Conservation (phyloP, 92 coral and sea anemone species). For the Actinernus sp. region DNA sequence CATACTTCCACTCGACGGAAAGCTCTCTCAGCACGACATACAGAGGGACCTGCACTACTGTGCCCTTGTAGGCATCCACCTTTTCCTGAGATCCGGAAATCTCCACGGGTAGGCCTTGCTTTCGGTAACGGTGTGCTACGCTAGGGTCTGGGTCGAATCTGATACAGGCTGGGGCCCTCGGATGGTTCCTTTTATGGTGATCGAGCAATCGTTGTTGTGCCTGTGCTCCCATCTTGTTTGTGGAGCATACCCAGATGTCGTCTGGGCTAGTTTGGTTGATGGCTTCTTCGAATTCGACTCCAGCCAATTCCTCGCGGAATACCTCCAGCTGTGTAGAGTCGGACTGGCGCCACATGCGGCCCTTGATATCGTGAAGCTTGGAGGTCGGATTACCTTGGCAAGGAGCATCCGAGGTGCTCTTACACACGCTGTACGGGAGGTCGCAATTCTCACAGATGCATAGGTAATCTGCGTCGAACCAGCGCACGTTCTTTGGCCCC, state of each 20-base stretch:
- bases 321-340: conserved; percentile 18
- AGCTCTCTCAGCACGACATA: conserved; percentile 3
- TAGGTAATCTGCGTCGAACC: conserved; percentile 38
- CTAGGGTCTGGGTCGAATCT: conserved; percentile 35
- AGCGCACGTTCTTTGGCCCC: not conserved
- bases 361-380: conserved; percentile 12
- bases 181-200: conserved; percentile 11
- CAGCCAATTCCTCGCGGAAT: conserved; percentile 20
- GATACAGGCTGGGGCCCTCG: no score
- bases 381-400: no score
- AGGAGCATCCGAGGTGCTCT: not conserved
- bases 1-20: conserved; percentile 37
- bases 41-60: conserved; percentile 21
- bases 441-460: conserved; percentile 19
- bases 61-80: conserved; percentile 3
- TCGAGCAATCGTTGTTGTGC: conserved; percentile 22
- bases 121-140: conserved; percentile 18
- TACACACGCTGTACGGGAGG: not conserved
- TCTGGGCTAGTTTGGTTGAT: conserved; percentile 4
- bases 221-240: conserved; percentile 29
- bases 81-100: not conserved
- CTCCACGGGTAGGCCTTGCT: conserved; percentile 19
- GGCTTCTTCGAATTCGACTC: conserved; percentile 16
- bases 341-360: conserved; percentile 17
- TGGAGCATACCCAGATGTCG: conserved; percentile 29